phyloP scores from a whole-genome alignment of 2,113 vertebrate species.

The Xyrauchen texanus region DNA sequence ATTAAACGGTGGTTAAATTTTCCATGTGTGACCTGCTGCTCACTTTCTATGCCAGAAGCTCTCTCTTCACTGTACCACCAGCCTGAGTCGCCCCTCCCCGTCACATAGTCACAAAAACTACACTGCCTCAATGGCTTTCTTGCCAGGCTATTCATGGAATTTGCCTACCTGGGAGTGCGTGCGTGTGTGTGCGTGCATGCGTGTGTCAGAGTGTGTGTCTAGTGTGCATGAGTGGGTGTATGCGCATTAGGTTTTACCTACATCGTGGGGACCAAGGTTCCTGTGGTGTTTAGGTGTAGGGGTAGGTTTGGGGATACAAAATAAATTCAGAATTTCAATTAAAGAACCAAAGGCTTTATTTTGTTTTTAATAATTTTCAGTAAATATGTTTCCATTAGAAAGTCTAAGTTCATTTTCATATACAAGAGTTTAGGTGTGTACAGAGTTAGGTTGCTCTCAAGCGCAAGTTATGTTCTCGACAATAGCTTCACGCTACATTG shows the following conservation, averaged over 20 bases:
- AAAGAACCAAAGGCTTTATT: too few species aligned
- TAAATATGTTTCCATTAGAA: too few species aligned
- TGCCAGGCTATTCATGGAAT: slow-evolving; percentile 5
- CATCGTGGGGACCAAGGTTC: too few species aligned
- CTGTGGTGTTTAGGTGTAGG: too few species aligned
- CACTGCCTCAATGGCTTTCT: slow-evolving; percentile 24
- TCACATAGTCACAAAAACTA: slow-evolving; percentile 15
- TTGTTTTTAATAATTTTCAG: too few species aligned
- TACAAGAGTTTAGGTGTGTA: too few species aligned
- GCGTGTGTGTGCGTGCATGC: neutral
- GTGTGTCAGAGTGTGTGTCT: neutral
- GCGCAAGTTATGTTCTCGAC: slow-evolving; percentile 38
- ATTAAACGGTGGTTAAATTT: slow-evolving; percentile 55
- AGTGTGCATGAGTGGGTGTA: too few species aligned
- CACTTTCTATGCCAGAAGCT: slow-evolving; percentile 34
- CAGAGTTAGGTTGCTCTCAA: slow-evolving; percentile 31
- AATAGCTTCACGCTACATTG: slow-evolving; percentile 47
- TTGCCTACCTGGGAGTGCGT: neutral
- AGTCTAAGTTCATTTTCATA: too few species aligned
- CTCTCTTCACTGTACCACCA: neutral
- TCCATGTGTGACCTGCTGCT: slow-evolving; percentile 51
- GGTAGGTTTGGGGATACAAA: too few species aligned
- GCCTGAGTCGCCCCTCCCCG: neutral
- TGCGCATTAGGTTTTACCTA: too few species aligned
- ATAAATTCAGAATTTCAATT: too few species aligned